phyloP scores from a whole-genome alignment of 2,888 invertebrate genomes.

The Troides aeacus region DNA sequence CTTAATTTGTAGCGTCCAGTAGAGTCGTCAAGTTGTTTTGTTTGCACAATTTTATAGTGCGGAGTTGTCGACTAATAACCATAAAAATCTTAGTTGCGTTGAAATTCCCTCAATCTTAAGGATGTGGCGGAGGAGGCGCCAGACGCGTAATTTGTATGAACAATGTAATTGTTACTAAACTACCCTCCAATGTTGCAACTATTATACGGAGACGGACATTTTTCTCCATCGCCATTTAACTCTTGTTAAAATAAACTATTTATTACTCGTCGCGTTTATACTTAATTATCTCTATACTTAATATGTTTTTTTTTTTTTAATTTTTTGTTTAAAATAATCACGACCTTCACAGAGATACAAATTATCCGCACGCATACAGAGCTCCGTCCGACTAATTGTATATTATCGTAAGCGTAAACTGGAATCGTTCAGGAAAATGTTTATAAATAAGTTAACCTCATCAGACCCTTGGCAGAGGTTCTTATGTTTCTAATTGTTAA shows the following conservation, averaged over 20 bases:
- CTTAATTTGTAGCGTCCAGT: not conserved
- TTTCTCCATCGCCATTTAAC: constrained; percentile 14
- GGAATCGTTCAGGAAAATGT: constrained; percentile 11
- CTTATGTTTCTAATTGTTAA: not conserved
- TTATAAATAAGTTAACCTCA: constrained; percentile 21
- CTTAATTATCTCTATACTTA: constrained; percentile 25
- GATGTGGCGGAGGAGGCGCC: constrained; percentile 3
- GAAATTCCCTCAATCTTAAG: not conserved
- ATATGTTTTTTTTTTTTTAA: constrained; percentile 31
- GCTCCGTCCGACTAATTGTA: constrained; percentile 34
- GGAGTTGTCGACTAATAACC: constrained; percentile 3
- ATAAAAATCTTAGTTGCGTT: not conserved
- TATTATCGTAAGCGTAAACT: constrained; percentile 21
- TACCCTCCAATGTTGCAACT: constrained; percentile 8
- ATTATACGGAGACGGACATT: constrained; percentile 6
- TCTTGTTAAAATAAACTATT: constrained; percentile 26
- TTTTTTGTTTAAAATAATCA: constrained; percentile 30
- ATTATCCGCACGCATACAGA: constrained; percentile 36
- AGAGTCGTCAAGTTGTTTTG: not conserved
- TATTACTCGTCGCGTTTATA: constrained; percentile 18
- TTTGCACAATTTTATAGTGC: not conserved
- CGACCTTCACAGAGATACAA: constrained; percentile 32
- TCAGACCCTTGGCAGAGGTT: not conserved
- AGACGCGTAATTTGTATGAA: constrained; percentile 13
- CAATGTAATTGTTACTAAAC: constrained; percentile 8